Evolutionary conservation across 2,113 vertebrate genomes (phyloP).

Genomic region (Equus quagga): DNA sequence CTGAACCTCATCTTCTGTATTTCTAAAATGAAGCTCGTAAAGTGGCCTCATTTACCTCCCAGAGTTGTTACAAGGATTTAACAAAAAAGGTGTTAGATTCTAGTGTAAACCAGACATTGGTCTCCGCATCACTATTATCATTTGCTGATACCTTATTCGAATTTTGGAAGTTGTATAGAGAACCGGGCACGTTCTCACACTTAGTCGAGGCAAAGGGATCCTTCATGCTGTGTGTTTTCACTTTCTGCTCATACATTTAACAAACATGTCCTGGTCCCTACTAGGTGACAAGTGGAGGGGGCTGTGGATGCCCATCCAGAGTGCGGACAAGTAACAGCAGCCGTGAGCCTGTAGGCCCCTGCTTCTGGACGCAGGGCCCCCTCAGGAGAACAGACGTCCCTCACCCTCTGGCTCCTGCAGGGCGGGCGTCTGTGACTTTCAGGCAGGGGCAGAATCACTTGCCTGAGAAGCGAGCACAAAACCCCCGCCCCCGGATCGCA

Average conservation of each 20-base stretch:
- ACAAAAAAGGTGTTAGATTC: neutral
- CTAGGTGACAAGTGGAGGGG: too few relatives aligned
- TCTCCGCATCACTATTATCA: fast-evolving
- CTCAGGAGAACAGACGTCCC: fast-evolving
- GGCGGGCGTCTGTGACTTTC: fast-evolving
- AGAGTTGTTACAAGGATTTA: neutral
- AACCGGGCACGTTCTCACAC: neutral
- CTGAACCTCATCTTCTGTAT: neutral
- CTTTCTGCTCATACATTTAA: neutral
- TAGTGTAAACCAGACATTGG: fast-evolving
- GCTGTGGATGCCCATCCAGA: too few relatives aligned
- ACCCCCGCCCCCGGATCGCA: fast-evolving
- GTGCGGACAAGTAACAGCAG: too few relatives aligned
- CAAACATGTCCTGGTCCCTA: fast-evolving
- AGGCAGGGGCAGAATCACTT: too few relatives aligned
- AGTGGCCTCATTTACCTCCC: neutral
- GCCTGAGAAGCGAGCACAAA: too few relatives aligned
- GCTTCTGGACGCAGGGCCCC: neutral
- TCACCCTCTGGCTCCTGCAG: fast-evolving
- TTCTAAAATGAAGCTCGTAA: neutral
- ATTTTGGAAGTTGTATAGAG: neutral
- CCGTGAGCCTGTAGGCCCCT: fast-evolving
- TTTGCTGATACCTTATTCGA: neutral
- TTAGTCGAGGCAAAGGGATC: neutral
- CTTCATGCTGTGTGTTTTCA: fast-evolving